A percentile compares a stretch with the other conserved stretches of the same genome.
phyloP scores from a whole-genome alignment of 1,140 invertebrate genomes.

The Yoshiicerus persimilis region DNA sequence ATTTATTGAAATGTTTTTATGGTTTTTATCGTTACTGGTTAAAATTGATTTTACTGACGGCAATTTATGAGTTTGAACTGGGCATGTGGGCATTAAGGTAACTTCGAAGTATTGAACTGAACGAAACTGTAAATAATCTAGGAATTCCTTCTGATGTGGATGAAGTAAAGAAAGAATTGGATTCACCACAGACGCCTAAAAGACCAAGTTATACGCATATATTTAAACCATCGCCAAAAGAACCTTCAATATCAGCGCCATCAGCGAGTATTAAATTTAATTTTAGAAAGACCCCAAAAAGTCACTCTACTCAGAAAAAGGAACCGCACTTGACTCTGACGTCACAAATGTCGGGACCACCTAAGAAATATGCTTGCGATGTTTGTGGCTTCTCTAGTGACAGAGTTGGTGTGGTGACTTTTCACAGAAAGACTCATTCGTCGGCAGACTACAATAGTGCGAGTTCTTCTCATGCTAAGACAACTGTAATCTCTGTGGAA shows the following conservation, averaged over 20 bases:
- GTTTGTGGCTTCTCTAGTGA: neutral
- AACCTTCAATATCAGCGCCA: neutral
- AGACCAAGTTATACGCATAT: neutral
- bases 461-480: neutral
- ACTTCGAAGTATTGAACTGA: no score
- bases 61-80: no score
- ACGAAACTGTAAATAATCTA: neutral
- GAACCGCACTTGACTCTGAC: neutral
- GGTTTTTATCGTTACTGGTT: no score
- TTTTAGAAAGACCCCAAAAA: neutral
- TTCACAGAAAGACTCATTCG: neutral
- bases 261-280: neutral
- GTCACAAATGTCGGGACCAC: neutral
- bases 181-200: neutral
- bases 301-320: neutral
- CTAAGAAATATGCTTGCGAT: conserved; percentile 8
- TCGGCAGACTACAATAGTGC: neutral
- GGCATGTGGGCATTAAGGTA: no score
- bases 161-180: neutral
- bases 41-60: no score
- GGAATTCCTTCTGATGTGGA: neutral
- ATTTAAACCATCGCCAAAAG: neutral
- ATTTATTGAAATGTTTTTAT: no score
- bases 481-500: neutral
- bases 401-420: neutral